Evolutionary conservation across 2,888 invertebrate genomes (phyloP), one percentile per base, ranked within the genome.

Genomic region (Agrotis segetum): DNA sequence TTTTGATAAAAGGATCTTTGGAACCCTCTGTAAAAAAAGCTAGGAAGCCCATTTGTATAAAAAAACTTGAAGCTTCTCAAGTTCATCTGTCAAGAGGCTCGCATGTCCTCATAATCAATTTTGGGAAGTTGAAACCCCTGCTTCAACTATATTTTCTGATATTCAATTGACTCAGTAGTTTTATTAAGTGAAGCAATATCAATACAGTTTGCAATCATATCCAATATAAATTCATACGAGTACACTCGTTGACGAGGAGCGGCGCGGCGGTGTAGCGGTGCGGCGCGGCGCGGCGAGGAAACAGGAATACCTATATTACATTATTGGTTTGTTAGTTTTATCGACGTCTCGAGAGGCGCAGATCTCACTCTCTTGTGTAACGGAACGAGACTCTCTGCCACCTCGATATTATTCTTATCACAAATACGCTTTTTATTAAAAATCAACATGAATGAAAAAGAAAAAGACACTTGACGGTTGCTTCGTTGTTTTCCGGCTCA

Each of bases 251-350:
- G 75, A 75, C 67, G 73, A 81, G 81, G 55, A 83, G 62, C 40
- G 69, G 52, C 64, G 52, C 44, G 53, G 49, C n/a, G 29, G 56
- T 29, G 72, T 47, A 69, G 49, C 14, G 29, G 34, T 55, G 62
- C 46, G 60, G 59, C 53, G 50, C 14, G 29, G 34, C 59, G 62
- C 47, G 56, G 59, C 53, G 50, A 34, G 53, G 17, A 49, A 67
- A 70, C 71, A 67, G 47, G 71, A 72, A 79, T 80, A n/a, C n/a
- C n/a, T n/a, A 80, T 82, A 77, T 72, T 70, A 82, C 50, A 63
- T 77, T 82, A 85, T 77, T 72, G 85, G 81, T 85, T 84, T 83
- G 81, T 81, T 83, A 85, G 81, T 85, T 76, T 66, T 71, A 75
- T 74, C 74, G 68, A 63, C n/a, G 74, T 74, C 75, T 74, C 83